Evolutionary conservation across 2,888 invertebrate genomes (phyloP), one percentile per base, ranked within the genome.

Genomic region (Furcula furcula): DNA sequence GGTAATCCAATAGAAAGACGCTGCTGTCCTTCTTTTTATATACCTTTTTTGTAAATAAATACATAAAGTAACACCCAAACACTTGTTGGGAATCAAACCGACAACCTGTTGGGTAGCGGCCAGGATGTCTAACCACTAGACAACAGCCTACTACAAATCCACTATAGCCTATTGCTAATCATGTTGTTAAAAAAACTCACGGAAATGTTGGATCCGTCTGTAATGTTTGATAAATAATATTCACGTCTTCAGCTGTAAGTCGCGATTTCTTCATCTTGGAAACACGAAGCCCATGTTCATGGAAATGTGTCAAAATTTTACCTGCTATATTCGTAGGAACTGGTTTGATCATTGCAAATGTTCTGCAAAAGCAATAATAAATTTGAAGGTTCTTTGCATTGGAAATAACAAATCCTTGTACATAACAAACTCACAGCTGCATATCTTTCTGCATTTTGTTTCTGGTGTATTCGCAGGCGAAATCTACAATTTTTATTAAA

Each of bases 331-430:
- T 84, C 12, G 94, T 83, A 5, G 92, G 91, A 38, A 93, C 87
- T 5, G 96, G 95, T 74, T 96, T 96, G 5, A 98, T 85, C 49
- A 98, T 77, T 2, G 92, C 93, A 77, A 95, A 94, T 1, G 95
- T 94, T 57, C 94, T 94, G 59, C 16, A 84, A 85, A 28, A 20
- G 14, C 6, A 32, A 16, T 10, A 4, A 2, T 10, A 21, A 10
- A 6, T 10, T n/a, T n/a, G n/a, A n/a, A n/a, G n/a, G n/a, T n/a
- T n/a, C n/a, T n/a, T n/a, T n/a, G n/a, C n/a, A n/a, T n/a, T n/a
- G n/a, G n/a, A n/a, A n/a, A n/a, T n/a, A n/a, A n/a, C n/a, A n/a
- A n/a, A 9, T 11, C 12, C 1, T 12, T 12, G 6, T 6, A 27
- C 11, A 7, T 19, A 38, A 9, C 5, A 38, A 2, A 66, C 83